Conservation (phyloP, 1,140 invertebrate genomes). For the Drosophila pachea region DNA sequence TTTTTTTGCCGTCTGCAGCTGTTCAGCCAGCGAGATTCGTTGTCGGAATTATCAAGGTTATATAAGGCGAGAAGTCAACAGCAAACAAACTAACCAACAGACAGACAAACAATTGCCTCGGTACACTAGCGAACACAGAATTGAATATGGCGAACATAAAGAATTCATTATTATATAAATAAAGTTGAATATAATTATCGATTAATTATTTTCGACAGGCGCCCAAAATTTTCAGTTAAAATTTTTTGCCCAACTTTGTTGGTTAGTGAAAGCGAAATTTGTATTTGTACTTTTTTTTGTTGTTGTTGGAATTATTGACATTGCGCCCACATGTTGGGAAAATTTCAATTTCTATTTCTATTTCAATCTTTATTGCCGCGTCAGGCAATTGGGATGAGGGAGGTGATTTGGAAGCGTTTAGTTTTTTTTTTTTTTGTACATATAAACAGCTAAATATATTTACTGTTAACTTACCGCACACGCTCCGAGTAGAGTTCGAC, state of each 20-base stretch:
- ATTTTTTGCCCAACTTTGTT: conserved; percentile 15
- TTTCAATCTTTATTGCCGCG: background rate
- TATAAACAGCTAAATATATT: background rate
- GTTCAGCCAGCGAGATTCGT: conserved; percentile 33
- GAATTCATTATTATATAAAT: background rate
- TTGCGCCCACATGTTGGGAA: conserved; percentile 56
- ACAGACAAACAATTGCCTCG: conserved; percentile 50
- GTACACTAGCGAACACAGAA: conserved; percentile 28
- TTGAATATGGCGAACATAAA: background rate
- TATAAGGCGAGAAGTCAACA: conserved; percentile 50
- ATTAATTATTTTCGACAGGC: background rate
- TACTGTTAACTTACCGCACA: conserved; percentile 83
- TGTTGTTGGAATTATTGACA: conserved; percentile 55
- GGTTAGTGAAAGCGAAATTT: conserved; percentile 52
- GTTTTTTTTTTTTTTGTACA: background rate
- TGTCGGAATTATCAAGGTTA: conserved; percentile 64
- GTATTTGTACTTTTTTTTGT: conserved; percentile 24
- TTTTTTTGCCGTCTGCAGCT: conserved; percentile 44
- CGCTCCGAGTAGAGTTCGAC: conserved; percentile 89
- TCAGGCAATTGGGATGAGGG: too few species aligned
- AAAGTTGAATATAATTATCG: background rate
- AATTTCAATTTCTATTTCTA: conserved; percentile 36
- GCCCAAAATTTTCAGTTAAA: background rate
- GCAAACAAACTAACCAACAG: conserved; percentile 40
- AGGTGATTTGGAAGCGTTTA: background rate